Evolutionary conservation across 2,113 vertebrate species (phyloP).

Genomic region (Ctenomys sociabilis): DNA sequence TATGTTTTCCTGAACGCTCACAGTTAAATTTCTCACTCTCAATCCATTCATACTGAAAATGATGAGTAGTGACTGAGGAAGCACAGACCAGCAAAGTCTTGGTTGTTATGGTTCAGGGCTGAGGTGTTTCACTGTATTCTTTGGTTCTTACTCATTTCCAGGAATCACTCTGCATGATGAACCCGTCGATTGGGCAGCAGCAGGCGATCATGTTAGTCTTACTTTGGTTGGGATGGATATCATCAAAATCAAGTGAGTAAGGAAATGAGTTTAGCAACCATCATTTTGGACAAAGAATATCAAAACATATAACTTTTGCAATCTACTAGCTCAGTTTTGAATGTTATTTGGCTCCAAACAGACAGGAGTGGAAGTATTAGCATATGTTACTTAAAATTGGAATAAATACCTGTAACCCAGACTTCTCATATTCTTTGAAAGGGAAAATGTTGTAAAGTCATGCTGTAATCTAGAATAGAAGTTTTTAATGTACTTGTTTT

Average conservation of each 20-base stretch:
- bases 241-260: slow-evolving; percentile 99
- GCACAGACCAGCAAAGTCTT: slow-evolving; percentile 80
- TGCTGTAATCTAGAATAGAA: slow-evolving; percentile 52
- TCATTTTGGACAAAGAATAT: slow-evolving; percentile 79
- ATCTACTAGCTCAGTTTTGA: slow-evolving; percentile 71
- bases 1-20: slow-evolving; percentile 79
- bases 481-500: slow-evolving; percentile 21
- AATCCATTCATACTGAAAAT: slow-evolving; percentile 89
- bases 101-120: slow-evolving; percentile 84
- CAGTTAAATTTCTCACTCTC: slow-evolving; percentile 85
- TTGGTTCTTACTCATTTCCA: slow-evolving; percentile 90
- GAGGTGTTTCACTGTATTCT: slow-evolving; percentile 87
- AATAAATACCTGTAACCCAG: slow-evolving; percentile 69
- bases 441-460: not conserved
- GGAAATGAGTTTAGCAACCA: slow-evolving; percentile 79
- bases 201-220: slow-evolving; percentile 97
- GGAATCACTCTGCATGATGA: slow-evolving; percentile 97
- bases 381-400: slow-evolving; percentile 68
- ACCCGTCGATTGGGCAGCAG: slow-evolving; percentile 97
- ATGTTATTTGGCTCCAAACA: slow-evolving; percentile 21
- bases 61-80: slow-evolving; percentile 88
- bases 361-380: not conserved
- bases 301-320: slow-evolving; percentile 70
- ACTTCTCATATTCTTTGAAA: slow-evolving; percentile 32
- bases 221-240: slow-evolving; percentile 99